Conservation (phyloP, 2,113 vertebrate genomes). For the Pterocles orientalis region DNA sequence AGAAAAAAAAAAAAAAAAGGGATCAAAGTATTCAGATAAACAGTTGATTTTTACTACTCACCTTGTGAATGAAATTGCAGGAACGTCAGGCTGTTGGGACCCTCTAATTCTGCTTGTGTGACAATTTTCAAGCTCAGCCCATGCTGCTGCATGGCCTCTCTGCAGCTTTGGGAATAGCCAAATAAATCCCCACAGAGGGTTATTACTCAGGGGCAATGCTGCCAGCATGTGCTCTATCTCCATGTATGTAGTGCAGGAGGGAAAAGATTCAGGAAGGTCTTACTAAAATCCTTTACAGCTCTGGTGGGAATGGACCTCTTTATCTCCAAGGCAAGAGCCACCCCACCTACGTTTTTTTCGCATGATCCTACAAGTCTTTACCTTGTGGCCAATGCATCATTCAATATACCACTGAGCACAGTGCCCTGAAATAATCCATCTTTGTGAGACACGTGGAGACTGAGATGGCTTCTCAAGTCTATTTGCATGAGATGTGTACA, state of each 20-base stretch:
- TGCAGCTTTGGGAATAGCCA: background rate
- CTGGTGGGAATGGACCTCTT: background rate
- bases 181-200: background rate
- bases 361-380: background rate
- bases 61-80: background rate
- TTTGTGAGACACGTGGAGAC: background rate
- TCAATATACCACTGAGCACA: background rate
- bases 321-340: background rate
- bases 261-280: background rate
- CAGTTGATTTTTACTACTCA: background rate
- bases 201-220: accelerated
- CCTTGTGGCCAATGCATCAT: background rate
- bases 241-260: background rate
- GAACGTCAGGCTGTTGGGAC: background rate
- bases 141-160: background rate
- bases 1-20: background rate
- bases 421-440: background rate
- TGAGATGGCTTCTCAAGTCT: background rate
- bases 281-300: background rate
- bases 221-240: background rate
- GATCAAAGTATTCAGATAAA: background rate
- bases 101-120: background rate
- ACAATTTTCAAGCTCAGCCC: background rate
- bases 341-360: background rate
- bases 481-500: background rate